Evolutionary conservation across 2,797 vertebrate genomes (phyloP).

Genomic region (Nannoperca australis): DNA sequence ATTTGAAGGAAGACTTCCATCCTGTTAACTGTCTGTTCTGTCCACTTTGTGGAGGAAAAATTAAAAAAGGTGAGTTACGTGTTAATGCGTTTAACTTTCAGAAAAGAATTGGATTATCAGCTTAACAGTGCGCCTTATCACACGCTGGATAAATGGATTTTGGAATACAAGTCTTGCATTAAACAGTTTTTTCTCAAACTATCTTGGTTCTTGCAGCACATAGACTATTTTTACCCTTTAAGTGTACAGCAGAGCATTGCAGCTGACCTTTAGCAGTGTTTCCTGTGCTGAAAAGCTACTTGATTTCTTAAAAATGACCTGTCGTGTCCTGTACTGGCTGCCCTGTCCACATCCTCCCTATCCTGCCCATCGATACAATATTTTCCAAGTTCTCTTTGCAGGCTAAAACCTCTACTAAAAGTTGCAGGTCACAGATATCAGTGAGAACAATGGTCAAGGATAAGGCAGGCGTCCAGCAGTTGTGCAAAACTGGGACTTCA

Average conservation of each 20-base stretch:
- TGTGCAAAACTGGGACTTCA: conserved; percentile 81
- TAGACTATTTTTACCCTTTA: conserved; percentile 34
- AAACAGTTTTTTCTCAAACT: background rate
- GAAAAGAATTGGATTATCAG: background rate
- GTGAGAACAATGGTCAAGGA: conserved; percentile 93
- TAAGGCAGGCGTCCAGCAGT: conserved; percentile 84
- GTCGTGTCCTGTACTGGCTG: conserved; percentile 44
- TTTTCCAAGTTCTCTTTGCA: conserved; percentile 21
- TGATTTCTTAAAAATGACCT: conserved; percentile 58
- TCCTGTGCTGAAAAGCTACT: conserved; percentile 56
- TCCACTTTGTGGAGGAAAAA: background rate
- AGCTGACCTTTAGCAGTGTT: conserved; percentile 2
- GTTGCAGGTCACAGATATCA: conserved; percentile 68
- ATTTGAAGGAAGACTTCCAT: background rate
- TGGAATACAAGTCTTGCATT: background rate
- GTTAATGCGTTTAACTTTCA: conserved; percentile 6
- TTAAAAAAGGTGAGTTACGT: background rate
- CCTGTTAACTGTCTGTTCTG: background rate
- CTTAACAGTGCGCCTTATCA: background rate
- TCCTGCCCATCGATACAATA: conserved; percentile 46
- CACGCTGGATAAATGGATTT: background rate
- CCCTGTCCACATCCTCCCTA: conserved; percentile 59
- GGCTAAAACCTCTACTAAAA: conserved; percentile 48
- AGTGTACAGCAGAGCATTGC: background rate
- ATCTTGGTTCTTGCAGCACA: background rate